phyloP scores from a whole-genome alignment of 2,797 vertebrate genomes.

The Steatocranus sp. region DNA sequence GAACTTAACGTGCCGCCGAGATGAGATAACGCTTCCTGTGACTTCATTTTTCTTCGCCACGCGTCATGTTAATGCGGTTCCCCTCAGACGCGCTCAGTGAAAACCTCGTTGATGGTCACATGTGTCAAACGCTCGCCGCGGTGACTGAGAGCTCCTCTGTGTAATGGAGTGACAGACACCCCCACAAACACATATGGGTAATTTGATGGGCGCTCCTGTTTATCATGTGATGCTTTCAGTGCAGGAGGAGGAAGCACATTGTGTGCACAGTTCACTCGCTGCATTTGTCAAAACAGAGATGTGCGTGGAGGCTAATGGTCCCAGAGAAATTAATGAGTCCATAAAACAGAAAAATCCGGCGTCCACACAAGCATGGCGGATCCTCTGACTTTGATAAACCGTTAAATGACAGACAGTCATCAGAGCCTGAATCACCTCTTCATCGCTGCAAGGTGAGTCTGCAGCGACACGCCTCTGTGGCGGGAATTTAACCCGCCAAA shows the following conservation, averaged over 20 bases:
- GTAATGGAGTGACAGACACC: constrained; percentile 70
- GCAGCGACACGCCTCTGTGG: neutral
- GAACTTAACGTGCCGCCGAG: neutral
- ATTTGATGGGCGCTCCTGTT: constrained; percentile 80
- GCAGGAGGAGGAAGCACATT: constrained; percentile 72
- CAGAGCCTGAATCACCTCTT: neutral
- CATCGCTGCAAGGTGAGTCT: neutral
- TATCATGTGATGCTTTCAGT: constrained; percentile 85
- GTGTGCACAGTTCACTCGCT: constrained; percentile 90
- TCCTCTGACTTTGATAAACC: constrained; percentile 89
- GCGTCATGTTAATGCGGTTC: constrained; percentile 56
- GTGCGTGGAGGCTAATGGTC: constrained; percentile 93
- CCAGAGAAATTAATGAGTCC: constrained; percentile 94
- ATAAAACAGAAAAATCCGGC: constrained; percentile 95
- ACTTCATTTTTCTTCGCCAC: constrained; percentile 48
- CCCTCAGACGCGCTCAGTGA: constrained; percentile 28
- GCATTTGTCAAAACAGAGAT: constrained; percentile 95
- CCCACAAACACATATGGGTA: constrained; percentile 67
- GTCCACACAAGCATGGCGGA: constrained; percentile 81
- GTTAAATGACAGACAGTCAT: constrained; percentile 84
- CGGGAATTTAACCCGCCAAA: neutral
- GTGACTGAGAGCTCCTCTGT: constrained; percentile 49
- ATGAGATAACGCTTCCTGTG: neutral
- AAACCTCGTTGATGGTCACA: constrained; percentile 29
- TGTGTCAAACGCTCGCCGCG: constrained; percentile 45